A percentile compares a stretch with the other conserved stretches of the same genome.
Evolutionary conservation across 2,888 invertebrate genomes (phyloP).

Genomic region (Thymelicus sylvestris): DNA sequence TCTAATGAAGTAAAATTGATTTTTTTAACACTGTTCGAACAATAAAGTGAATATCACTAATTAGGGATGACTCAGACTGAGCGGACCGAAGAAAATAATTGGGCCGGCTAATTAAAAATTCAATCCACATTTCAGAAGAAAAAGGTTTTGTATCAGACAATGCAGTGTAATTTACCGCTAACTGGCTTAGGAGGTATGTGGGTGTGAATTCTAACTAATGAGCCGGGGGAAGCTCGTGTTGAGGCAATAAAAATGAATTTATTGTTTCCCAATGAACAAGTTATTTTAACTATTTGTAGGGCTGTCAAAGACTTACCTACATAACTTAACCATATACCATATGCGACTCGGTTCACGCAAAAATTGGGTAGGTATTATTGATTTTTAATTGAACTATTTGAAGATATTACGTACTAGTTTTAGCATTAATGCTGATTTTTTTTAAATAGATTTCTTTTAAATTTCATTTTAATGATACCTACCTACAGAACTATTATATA

Average conservation of each 20-base stretch:
- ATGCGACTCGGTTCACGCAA: too few relatives aligned
- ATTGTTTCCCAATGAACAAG: constrained; percentile 45
- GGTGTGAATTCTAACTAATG: constrained; percentile 38
- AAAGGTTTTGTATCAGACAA: constrained; percentile 26
- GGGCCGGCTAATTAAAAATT: constrained; percentile 29
- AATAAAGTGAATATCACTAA: constrained; percentile 4
- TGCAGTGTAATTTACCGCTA: constrained; percentile 31
- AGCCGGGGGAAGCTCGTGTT: constrained; percentile 33
- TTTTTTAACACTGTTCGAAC: neutral
- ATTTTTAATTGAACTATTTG: too few relatives aligned
- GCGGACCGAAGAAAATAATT: constrained; percentile 14
- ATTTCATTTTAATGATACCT: too few relatives aligned
- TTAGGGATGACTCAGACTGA: neutral
- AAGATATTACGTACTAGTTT: too few relatives aligned
- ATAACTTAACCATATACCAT: too few relatives aligned
- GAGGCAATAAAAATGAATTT: constrained; percentile 48
- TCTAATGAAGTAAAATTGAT: too few relatives aligned
- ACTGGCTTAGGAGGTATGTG: constrained; percentile 29
- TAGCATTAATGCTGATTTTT: too few relatives aligned
- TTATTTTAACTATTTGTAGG: constrained; percentile 43
- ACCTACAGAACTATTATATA: too few relatives aligned
- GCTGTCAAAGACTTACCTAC: neutral
- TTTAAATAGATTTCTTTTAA: too few relatives aligned
- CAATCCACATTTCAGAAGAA: constrained; percentile 28
- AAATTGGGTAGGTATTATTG: too few relatives aligned